Base-by-base conservation (phyloP, 2,113 vertebrate species). In the Fulmarus glacialis region DNA sequence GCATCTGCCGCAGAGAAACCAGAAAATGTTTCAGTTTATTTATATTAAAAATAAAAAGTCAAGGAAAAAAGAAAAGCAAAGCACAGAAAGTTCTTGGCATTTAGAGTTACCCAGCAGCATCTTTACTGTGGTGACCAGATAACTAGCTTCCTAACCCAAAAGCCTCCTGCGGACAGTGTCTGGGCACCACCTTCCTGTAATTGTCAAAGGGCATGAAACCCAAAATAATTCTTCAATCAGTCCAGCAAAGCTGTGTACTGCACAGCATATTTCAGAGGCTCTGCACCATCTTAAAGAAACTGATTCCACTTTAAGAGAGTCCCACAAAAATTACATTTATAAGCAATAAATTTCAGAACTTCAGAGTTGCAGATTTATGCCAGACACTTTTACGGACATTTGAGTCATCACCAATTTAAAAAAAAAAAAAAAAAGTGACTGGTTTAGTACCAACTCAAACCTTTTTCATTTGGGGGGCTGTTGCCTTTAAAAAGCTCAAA, bases 261-360 rank as follows among this genome's bases (percentile, higher is more conserved):
- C 64, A 15, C 11, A 11, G 34, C 0, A 9, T 2, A 6, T 3
- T 42, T 19, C 38, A 29, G 43, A 26, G 53, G 63, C 82, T 50
- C 19, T 12, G 58, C 53, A 12, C 38, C 4, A n/a, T 0, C 52
- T 13, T 70, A 9, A 8, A 71, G 56, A 70, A 30, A 38, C 17
- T 0, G 0, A 15, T 15, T 11, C 23, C 38, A 2, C 71, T 30
- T 3, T 5, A 8, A 70, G 55, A 74, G 23, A 74, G n/a, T 60
- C 56, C 47, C 79, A 24, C 64, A 32, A 74, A 87, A 95, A 29
- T 55, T 29, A 36, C 71, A 55, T 55, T 83, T 77, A 11, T 19
- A 21, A 36, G 75, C 52, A 40, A 30, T 1, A 20, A n/a, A 13
- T 4, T 20, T 36, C 36, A 9, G 27, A 67, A 43, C 34, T 71